These are phyloP conservation scores for Menidia menidia DNA, from an alignment of 2,797 vertebrate species.

Conservation along the genomic window DNA sequence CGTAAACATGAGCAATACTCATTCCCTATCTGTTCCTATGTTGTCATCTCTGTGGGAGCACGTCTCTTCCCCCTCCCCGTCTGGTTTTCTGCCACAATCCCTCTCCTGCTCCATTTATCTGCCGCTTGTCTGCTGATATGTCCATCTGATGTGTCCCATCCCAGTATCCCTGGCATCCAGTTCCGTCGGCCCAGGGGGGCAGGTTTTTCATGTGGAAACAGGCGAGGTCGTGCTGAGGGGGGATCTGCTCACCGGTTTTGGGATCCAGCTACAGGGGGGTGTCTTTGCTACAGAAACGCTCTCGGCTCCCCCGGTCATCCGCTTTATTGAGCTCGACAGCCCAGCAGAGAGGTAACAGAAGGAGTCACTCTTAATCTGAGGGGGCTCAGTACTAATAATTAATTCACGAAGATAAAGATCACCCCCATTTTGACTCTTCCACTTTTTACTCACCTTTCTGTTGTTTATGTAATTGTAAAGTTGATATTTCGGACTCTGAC, in stretches of 20 bases:
- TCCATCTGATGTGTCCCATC: slow-evolving; percentile 39
- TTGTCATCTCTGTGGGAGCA: slow-evolving; percentile 42
- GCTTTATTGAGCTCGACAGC: slow-evolving; percentile 97
- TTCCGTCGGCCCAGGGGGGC: slow-evolving; percentile 95
- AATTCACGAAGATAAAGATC: not conserved
- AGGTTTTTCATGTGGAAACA: slow-evolving; percentile 95
- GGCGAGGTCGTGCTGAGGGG: slow-evolving; percentile 93
- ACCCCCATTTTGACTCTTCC: too few relatives aligned
- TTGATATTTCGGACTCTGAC: not conserved
- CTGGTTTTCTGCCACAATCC: slow-evolving; percentile 21
- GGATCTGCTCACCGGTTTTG: slow-evolving; percentile 95
- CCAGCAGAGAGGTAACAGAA: slow-evolving; percentile 92
- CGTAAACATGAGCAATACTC: slow-evolving; percentile 50
- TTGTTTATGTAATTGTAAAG: not conserved
- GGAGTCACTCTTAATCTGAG: slow-evolving; percentile 64
- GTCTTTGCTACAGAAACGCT: slow-evolving; percentile 97
- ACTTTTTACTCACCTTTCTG: not conserved
- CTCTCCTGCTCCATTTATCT: slow-evolving; percentile 45
- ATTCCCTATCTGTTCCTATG: slow-evolving; percentile 39
- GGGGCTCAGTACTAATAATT: slow-evolving; percentile 51
- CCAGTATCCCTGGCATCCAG: slow-evolving; percentile 95
- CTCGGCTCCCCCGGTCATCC: slow-evolving; percentile 92
- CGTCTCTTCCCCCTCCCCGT: slow-evolving; percentile 33
- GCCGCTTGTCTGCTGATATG: slow-evolving; percentile 42
- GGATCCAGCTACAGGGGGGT: slow-evolving; percentile 98